A percentile compares a stretch with the other conserved stretches of the same genome.
Conservation (phyloP, 2,888 invertebrate species). For the Drosophila merina region DNA sequence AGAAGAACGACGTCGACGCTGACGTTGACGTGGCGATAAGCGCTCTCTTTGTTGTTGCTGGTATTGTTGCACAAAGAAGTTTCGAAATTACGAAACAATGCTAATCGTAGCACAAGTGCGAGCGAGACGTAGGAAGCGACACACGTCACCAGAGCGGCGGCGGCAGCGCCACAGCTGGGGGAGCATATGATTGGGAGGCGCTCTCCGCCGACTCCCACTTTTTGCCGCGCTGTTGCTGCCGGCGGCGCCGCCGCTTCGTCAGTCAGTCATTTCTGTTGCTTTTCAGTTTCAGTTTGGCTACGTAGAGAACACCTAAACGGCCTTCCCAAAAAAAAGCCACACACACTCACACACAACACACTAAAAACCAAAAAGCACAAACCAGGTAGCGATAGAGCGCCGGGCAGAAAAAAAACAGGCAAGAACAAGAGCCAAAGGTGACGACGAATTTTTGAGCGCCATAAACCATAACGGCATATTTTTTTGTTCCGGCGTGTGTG, state of each 20-base stretch:
- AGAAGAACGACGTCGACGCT: conserved; percentile 52
- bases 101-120: conserved; percentile 4
- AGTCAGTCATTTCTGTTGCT: conserved; percentile 73
- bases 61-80: conserved; percentile 40
- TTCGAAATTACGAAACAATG: conserved; percentile 66
- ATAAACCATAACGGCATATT: conserved; percentile 29
- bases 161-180: conserved; percentile 1
- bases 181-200: conserved; percentile 1
- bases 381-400: no score
- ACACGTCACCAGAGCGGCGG: neutral
- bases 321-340: conserved; percentile 28
- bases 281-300: conserved; percentile 72
- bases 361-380: conserved; percentile 1
- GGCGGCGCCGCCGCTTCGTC: conserved; percentile 20
- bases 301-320: conserved; percentile 47
- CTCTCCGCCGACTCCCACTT: conserved; percentile 9
- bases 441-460: conserved; percentile 71
- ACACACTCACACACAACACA: conserved; percentile 34
- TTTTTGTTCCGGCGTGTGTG: conserved; percentile 3
- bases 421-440: conserved; percentile 54
- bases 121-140: conserved; percentile 1
- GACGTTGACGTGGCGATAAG: conserved; percentile 58
- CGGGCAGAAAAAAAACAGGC: neutral
- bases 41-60: conserved; percentile 19
- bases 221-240: conserved; percentile 15